phyloP scores from a whole-genome alignment of 2,113 vertebrate species.

The Saimiri boliviensis region DNA sequence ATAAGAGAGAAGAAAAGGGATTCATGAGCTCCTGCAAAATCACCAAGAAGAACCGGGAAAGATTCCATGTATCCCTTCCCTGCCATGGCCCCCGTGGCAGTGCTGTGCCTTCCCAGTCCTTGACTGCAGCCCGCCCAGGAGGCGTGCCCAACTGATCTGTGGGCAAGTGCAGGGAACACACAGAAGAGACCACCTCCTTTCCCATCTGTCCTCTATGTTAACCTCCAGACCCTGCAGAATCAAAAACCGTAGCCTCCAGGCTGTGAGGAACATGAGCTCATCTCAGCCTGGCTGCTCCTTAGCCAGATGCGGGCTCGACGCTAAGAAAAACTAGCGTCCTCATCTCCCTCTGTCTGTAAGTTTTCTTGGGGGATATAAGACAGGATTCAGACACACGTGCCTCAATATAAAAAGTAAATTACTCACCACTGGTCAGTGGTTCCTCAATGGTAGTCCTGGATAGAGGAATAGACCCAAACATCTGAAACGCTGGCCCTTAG shows the following conservation, averaged over 20 bases:
- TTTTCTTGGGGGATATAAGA: neutral
- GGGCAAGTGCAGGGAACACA: neutral
- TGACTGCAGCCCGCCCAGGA: too few relatives aligned
- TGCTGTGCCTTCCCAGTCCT: neutral
- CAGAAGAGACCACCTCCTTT: fast-evolving
- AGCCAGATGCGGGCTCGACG: too few relatives aligned
- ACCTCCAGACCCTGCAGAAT: neutral
- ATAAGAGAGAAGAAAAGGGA: neutral
- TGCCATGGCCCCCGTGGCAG: neutral
- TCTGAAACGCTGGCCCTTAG: neutral
- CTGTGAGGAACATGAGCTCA: fast-evolving
- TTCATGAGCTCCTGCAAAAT: neutral
- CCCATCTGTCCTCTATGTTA: neutral
- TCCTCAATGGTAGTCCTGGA: neutral
- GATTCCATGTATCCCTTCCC: neutral
- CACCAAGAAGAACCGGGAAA: neutral
- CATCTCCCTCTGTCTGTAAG: neutral
- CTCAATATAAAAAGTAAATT: neutral
- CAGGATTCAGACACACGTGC: neutral
- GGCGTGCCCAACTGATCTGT: fast-evolving
- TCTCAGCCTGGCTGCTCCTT: neutral
- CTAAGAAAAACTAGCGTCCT: neutral
- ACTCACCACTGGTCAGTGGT: neutral
- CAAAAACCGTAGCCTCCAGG: neutral
- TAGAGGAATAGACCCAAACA: neutral